Evolutionary conservation across 2,888 invertebrate species (phyloP).

Genomic region (Eristalinus sepulchralis): DNA sequence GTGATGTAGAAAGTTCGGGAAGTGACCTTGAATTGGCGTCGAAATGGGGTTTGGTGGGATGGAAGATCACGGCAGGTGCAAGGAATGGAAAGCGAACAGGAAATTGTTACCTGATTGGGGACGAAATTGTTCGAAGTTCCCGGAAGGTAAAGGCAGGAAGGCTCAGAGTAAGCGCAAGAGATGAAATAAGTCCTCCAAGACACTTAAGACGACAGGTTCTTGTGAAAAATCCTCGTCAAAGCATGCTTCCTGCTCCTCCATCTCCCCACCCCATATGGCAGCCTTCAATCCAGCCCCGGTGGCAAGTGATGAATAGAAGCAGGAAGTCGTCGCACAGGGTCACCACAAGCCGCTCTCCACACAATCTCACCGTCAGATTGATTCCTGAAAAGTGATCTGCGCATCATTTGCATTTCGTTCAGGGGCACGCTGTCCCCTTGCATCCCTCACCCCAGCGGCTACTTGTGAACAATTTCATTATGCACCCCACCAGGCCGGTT

Average conservation of each 20-base stretch:
- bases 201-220: no score
- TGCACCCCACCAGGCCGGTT: slow-evolving; percentile 17
- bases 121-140: no score
- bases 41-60: neutral
- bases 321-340: neutral
- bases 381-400: neutral
- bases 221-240: no score
- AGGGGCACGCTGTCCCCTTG: neutral
- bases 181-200: no score
- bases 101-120: no score
- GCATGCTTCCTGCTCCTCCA: no score
- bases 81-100: no score
- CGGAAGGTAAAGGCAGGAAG: no score
- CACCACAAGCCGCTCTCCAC: neutral
- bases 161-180: no score
- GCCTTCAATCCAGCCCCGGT: neutral
- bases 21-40: neutral
- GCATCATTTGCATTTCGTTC: neutral
- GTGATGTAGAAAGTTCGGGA: neutral
- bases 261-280: no score
- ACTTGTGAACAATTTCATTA: neutral
- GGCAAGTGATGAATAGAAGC: neutral
- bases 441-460: neutral
- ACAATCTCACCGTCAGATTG: neutral
- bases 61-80: neutral